phyloP scores from a whole-genome alignment of 1,140 invertebrate species.

The Macrocentrus cingulum region DNA sequence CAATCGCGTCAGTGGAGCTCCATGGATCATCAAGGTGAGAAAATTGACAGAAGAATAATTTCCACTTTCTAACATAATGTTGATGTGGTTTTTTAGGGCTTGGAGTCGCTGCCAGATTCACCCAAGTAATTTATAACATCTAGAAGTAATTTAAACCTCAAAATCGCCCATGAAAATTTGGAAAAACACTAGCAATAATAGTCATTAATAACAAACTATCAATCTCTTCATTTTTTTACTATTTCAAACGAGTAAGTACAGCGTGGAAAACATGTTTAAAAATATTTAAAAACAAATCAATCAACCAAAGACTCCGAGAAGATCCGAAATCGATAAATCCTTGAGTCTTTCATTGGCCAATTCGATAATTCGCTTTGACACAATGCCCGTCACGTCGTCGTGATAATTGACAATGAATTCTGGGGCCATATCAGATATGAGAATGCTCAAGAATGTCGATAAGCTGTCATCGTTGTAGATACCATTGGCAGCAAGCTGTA shows the following conservation, averaged over 20 bases:
- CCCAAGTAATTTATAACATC: too few relatives aligned
- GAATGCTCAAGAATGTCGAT: constrained; percentile 23
- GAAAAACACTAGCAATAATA: too few relatives aligned
- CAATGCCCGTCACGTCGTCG: not conserved
- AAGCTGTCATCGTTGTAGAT: constrained; percentile 27
- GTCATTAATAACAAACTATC: too few relatives aligned
- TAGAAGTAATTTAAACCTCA: too few relatives aligned
- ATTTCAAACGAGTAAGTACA: too few relatives aligned
- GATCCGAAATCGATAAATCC: not conserved
- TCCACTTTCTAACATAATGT: too few relatives aligned
- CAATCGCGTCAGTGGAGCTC: constrained; percentile 12
- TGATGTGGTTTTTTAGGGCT: too few relatives aligned
- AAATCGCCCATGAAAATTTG: too few relatives aligned
- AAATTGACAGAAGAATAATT: too few relatives aligned
- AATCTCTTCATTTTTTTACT: too few relatives aligned
- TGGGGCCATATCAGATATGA: constrained; percentile 30
- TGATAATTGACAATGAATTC: constrained; percentile 30
- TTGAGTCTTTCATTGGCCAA: not conserved
- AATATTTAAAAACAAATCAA: not conserved
- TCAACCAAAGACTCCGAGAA: constrained; percentile 7
- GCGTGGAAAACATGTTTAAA: too few relatives aligned
- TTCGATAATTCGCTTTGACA: not conserved
- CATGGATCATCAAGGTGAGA: constrained; percentile 15
- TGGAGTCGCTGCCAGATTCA: too few relatives aligned
- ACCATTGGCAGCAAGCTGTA: constrained; percentile 31